Percentiles rank a stretch among this genome's conserved stretches.
Evolutionary conservation across 1,140 invertebrate species (phyloP).

Genomic region (Drosophila sturtevanti): DNA sequence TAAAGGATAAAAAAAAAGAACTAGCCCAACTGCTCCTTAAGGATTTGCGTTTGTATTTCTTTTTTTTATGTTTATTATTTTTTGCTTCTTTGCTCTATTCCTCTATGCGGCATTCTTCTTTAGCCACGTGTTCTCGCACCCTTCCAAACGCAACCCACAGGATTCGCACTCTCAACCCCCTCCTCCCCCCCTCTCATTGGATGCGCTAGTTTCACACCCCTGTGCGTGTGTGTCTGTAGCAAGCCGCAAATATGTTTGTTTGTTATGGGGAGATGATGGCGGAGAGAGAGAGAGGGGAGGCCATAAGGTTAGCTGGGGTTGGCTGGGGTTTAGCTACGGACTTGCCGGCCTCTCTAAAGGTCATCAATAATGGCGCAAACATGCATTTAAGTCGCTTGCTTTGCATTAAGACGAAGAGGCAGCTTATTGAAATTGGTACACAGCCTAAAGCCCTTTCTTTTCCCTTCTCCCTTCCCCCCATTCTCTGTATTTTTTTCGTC

Average conservation of each 20-base stretch:
- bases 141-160: conserved; percentile 19
- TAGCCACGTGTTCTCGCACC: conserved; percentile 50
- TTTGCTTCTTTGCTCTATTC: conserved; percentile 12
- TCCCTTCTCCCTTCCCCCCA: too few relatives aligned
- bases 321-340: conserved; percentile 3
- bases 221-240: conserved; percentile 28
- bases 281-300: neutral
- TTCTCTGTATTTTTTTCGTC: too few relatives aligned
- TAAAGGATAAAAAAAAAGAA: neutral
- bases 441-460: conserved; percentile 43
- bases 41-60: conserved; percentile 39
- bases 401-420: conserved; percentile 50
- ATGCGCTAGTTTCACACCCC: conserved; percentile 61
- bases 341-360: conserved; percentile 18
- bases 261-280: neutral
- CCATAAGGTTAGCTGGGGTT: conserved; percentile 25
- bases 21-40: conserved; percentile 52
- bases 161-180: neutral
- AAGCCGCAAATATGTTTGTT: conserved; percentile 56
- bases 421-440: conserved; percentile 62
- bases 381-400: conserved; percentile 60
- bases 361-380: conserved; percentile 64
- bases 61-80: conserved; percentile 65
- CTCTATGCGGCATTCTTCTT: conserved; percentile 20
- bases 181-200: neutral